Base-by-base conservation (phyloP, 2,797 vertebrate species). In the Benthosema pterotum region DNA sequence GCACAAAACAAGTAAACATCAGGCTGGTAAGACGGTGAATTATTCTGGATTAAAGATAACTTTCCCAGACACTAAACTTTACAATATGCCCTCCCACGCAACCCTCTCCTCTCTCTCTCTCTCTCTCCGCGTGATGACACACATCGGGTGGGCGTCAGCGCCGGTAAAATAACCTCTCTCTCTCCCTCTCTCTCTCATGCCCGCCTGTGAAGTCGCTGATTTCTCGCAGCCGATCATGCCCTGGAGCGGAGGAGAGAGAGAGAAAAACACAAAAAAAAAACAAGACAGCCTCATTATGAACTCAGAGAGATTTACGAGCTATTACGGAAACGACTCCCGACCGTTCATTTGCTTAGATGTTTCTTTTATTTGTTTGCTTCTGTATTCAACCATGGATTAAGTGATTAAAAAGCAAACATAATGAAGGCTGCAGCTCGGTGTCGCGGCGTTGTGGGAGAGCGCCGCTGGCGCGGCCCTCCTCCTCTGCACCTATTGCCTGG, bases 401-500 rank as follows among this genome's bases (percentile, higher is more conserved):
- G 82, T 80, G 85, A 90, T 90, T 90, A 88, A 87, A 91, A 87
- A 91, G 83, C 67, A 73, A 83, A 80, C 75, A 71, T 81, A 89
- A 84, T 83, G 70, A 78, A 87, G 72, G 81, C 70, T 22, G n/a
- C n/a, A n/a, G n/a, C n/a, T n/a, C n/a, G n/a, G n/a, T n/a, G n/a
- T n/a, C n/a, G n/a, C n/a, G n/a, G n/a, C n/a, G n/a, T n/a, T n/a
- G n/a, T n/a, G n/a, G n/a, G n/a, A n/a, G n/a, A n/a, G n/a, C n/a
- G n/a, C n/a, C n/a, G n/a, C n/a, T n/a, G n/a, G n/a, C n/a, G n/a
- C n/a, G n/a, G n/a, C n/a, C n/a, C n/a, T n/a, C n/a, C n/a, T n/a
- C n/a, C n/a, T n/a, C n/a, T n/a, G n/a, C n/a, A n/a, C n/a, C n/a
- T n/a, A n/a, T n/a, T n/a, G n/a, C n/a, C n/a, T n/a, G n/a, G n/a